Percentiles rank a stretch among this genome's conserved stretches.
Conservation (phyloP, 2,113 vertebrate species). For the Bubo blakistoni region DNA sequence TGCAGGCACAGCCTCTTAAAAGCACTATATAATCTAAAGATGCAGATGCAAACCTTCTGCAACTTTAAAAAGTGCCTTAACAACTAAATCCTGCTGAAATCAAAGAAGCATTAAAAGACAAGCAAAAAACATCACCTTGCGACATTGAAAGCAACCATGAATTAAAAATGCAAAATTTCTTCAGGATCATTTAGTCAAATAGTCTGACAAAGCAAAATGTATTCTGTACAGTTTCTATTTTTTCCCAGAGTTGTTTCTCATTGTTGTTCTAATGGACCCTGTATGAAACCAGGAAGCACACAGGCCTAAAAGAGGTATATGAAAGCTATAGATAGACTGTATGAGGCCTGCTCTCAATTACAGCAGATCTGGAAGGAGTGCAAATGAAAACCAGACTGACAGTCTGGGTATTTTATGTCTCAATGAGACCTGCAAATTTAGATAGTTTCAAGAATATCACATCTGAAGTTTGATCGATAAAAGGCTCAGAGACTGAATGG, state of each 20-base stretch:
- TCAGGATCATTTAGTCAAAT: not conserved
- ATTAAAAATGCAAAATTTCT: not conserved
- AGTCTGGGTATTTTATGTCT: not conserved
- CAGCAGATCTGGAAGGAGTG: not conserved
- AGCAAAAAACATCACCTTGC: not conserved
- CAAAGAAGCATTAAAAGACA: not conserved
- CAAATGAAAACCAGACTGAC: slow-evolving; percentile 35
- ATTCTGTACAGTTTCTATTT: not conserved
- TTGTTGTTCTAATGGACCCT: not conserved
- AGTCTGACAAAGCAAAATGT: not conserved
- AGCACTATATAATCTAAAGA: not conserved
- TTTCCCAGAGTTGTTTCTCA: not conserved
- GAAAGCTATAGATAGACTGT: not conserved
- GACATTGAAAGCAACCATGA: not conserved
- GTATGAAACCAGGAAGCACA: not conserved
- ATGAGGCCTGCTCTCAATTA: slow-evolving; percentile 14
- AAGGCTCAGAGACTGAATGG: not conserved
- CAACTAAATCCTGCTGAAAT: not conserved
- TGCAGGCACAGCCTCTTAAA: not conserved
- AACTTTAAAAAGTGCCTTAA: not conserved
- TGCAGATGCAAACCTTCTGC: not conserved
- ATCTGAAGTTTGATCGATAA: not conserved
- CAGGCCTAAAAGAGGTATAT: not conserved
- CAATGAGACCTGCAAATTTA: not conserved
- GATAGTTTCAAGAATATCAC: not conserved